phyloP scores from a whole-genome alignment of 2,888 invertebrate genomes.

The Artemia sinica region DNA sequence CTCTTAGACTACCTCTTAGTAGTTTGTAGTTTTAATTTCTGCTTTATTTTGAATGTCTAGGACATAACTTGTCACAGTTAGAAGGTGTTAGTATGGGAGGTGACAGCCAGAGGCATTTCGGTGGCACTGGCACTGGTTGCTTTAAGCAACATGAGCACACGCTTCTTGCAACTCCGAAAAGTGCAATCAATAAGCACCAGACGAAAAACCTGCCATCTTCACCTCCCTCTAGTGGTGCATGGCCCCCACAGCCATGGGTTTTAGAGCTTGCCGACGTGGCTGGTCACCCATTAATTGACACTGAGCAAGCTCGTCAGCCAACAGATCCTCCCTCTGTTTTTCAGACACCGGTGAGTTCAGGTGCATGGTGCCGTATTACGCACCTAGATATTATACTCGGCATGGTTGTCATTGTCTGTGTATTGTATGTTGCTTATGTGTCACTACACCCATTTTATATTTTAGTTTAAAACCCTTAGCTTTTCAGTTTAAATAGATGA shows the following conservation, averaged over 20 bases:
- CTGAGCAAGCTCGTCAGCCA: conserved; percentile 6
- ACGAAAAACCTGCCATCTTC: conserved; percentile 14
- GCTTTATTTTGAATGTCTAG: conserved; percentile 36
- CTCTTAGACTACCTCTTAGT: too few species aligned
- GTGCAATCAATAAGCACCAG: conserved; percentile 24
- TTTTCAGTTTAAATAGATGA: too few species aligned
- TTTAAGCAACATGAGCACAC: conserved; percentile 33
- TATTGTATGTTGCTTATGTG: too few species aligned
- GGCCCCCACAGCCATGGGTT: conserved; percentile 16
- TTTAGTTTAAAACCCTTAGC: too few species aligned
- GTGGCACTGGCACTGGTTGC: conserved; percentile 33
- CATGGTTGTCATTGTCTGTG: too few species aligned
- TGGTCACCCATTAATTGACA: conserved; percentile 15
- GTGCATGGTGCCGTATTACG: not conserved
- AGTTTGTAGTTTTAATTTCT: too few species aligned
- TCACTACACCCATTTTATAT: too few species aligned
- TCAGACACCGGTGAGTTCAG: conserved; percentile 10
- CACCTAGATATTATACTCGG: too few species aligned
- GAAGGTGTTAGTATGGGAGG: conserved; percentile 68
- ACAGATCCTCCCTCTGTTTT: conserved; percentile 10
- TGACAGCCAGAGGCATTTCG: conserved; percentile 33
- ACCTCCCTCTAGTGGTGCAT: conserved; percentile 17
- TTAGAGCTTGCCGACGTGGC: conserved; percentile 24
- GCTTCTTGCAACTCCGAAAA: conserved; percentile 26
- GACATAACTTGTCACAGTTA: conserved; percentile 76